Evolutionary conservation across 92 coral and sea anemone species (phyloP).

Genomic region (Epizoanthus ramosus): DNA sequence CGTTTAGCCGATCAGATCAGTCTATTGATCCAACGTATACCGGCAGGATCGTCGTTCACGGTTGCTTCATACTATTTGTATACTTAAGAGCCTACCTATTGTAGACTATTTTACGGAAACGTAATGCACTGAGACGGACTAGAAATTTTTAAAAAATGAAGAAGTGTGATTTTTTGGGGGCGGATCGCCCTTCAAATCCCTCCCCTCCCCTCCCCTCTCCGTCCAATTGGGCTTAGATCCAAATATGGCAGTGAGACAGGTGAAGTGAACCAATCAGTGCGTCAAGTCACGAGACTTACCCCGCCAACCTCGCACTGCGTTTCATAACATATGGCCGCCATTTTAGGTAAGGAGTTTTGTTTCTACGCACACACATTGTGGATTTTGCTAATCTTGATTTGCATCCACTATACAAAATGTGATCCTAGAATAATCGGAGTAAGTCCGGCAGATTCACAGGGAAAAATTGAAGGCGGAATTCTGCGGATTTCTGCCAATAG

Average conservation of each 20-base stretch:
- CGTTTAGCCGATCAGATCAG: too few species aligned
- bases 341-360: conserved; percentile 30
- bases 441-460: conserved; percentile 75
- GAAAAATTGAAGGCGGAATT: conserved; percentile 65
- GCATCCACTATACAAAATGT: conserved; percentile 62
- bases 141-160: too few species aligned
- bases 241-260: conserved; percentile 11
- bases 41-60: too few species aligned
- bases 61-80: too few species aligned
- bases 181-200: too few species aligned
- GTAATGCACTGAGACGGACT: too few species aligned
- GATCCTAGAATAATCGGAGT: conserved; percentile 70
- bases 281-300: conserved; percentile 6
- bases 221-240: not conserved
- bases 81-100: too few species aligned
- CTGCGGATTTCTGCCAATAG: conserved; percentile 61
- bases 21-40: too few species aligned
- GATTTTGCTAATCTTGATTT: conserved; percentile 35
- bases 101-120: too few species aligned
- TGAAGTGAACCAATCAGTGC: conserved; percentile 8
- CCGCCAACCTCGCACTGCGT: not conserved
- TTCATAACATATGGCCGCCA: conserved; percentile 79
- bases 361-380: conserved; percentile 50
- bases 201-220: too few species aligned
- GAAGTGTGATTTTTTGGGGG: too few species aligned